These are phyloP conservation scores for Asteroscopus sphinx DNA, from an alignment of 2,888 invertebrate species.

Conservation along the genomic window DNA sequence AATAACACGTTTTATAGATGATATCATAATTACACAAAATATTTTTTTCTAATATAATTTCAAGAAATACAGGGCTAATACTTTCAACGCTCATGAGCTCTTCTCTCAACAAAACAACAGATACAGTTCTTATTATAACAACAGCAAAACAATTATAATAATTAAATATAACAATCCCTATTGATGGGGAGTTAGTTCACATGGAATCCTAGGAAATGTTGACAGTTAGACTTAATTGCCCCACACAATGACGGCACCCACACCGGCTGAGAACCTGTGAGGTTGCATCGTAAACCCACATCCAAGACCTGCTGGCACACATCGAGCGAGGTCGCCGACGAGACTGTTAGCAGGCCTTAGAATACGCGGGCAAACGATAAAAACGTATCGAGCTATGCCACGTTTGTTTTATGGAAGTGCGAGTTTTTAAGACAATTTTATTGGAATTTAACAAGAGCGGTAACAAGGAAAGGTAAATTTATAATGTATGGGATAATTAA, in stretches of 20 bases:
- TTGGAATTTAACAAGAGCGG: constrained; percentile 10
- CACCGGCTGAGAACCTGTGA: constrained; percentile 72
- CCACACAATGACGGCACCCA: constrained; percentile 75
- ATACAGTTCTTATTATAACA: constrained; percentile 48
- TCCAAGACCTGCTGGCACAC: constrained; percentile 83
- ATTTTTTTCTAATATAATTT: no score
- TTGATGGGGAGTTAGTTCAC: constrained; percentile 70
- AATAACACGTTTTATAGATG: no score
- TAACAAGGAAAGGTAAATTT: no score
- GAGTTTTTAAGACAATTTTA: constrained; percentile 26
- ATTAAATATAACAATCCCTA: constrained; percentile 63
- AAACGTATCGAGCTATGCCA: constrained; percentile 35
- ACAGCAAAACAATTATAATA: constrained; percentile 58
- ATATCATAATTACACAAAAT: no score
- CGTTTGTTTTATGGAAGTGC: constrained; percentile 30
- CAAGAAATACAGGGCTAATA: background rate
- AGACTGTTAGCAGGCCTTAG: constrained; percentile 50
- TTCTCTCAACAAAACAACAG: constrained; percentile 12
- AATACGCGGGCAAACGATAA: constrained; percentile 51
- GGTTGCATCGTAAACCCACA: constrained; percentile 81
- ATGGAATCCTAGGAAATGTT: constrained; percentile 75
- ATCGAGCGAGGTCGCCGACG: constrained; percentile 56
- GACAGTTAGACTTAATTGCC: constrained; percentile 78
- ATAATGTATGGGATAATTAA: no score
- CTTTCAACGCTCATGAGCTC: constrained; percentile 1